Conservation (phyloP, 30 jellyfish, hydroid and myxozoan genomes). For the Cassiopea xamachana region DNA sequence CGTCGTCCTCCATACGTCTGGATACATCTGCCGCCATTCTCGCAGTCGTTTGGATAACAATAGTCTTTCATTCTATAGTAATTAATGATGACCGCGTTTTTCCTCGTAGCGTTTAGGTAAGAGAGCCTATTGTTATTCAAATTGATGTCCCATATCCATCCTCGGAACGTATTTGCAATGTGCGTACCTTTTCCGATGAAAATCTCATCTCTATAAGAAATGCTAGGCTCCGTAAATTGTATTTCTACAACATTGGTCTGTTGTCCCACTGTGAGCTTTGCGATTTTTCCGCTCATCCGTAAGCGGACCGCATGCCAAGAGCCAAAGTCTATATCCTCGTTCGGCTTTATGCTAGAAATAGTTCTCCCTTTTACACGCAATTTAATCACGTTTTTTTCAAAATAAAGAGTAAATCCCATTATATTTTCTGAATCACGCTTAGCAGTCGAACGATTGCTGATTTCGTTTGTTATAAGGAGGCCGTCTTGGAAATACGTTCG, state of each 20-base stretch:
- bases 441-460: slow-evolving; percentile 15
- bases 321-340: slow-evolving; percentile 65
- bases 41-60: slow-evolving; percentile 93
- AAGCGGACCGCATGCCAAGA: slow-evolving; percentile 71
- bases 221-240: background rate
- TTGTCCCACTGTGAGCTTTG: slow-evolving; percentile 26
- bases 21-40: slow-evolving; percentile 75
- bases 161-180: slow-evolving; percentile 26
- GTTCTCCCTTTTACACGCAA: slow-evolving; percentile 35
- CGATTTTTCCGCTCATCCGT: background rate
- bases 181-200: slow-evolving; percentile 44
- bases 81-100: slow-evolving; percentile 27
- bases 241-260: slow-evolving; percentile 6
- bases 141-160: slow-evolving; percentile 55
- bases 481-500: slow-evolving; percentile 77
- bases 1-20: slow-evolving; percentile 60
- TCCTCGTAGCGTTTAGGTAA: slow-evolving; percentile 29
- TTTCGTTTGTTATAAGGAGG: slow-evolving; percentile 44
- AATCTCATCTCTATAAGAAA: slow-evolving; percentile 13
- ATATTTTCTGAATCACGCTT: slow-evolving; percentile 21
- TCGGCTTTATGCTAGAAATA: slow-evolving; percentile 36
- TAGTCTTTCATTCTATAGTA: slow-evolving; percentile 70
- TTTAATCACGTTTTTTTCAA: slow-evolving; percentile 59
- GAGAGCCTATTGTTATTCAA: slow-evolving; percentile 31
- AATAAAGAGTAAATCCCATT: slow-evolving; percentile 69